Percentiles rank a stretch among this genome's conserved stretches.
Conservation (phyloP, 2,113 vertebrate genomes). For the Scatophagus argus region DNA sequence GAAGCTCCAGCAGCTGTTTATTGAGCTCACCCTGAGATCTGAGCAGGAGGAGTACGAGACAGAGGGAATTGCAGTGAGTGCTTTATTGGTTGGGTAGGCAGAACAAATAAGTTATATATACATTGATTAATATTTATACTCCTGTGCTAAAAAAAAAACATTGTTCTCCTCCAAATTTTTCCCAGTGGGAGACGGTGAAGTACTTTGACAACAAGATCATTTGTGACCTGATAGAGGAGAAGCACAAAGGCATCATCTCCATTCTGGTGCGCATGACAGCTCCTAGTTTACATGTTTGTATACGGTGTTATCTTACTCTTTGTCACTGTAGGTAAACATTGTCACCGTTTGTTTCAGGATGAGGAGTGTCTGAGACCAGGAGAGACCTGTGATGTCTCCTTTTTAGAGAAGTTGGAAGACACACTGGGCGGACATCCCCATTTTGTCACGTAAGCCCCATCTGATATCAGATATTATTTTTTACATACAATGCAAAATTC, state of each 20-base stretch:
- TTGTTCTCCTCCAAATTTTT: not conserved
- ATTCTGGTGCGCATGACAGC: conserved; percentile 87
- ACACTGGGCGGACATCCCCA: conserved; percentile 92
- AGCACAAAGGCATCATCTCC: conserved; percentile 97
- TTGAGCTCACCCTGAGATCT: conserved; percentile 94
- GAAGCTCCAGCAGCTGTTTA: conserved; percentile 98
- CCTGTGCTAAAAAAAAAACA: not conserved
- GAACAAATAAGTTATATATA: not conserved
- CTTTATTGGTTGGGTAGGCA: not conserved
- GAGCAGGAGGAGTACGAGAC: conserved; percentile 98
- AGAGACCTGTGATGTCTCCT: conserved; percentile 92
- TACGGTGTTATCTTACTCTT: not conserved
- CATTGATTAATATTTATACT: not conserved
- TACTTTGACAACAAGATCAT: conserved; percentile 99
- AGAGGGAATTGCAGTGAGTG: conserved; percentile 91
- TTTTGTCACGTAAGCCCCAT: conserved; percentile 92
- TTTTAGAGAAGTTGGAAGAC: conserved; percentile 96
- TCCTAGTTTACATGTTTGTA: not conserved
- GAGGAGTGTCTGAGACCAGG: conserved; percentile 96
- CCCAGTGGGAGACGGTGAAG: conserved; percentile 95
- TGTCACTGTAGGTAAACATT: not conserved
- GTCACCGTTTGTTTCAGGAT: conserved; percentile 82
- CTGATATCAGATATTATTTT: not conserved
- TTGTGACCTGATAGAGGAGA: conserved; percentile 97
- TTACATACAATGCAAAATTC: not conserved